Evolutionary conservation across 2,797 vertebrate species (phyloP).

Genomic region (Sardinella longiceps): DNA sequence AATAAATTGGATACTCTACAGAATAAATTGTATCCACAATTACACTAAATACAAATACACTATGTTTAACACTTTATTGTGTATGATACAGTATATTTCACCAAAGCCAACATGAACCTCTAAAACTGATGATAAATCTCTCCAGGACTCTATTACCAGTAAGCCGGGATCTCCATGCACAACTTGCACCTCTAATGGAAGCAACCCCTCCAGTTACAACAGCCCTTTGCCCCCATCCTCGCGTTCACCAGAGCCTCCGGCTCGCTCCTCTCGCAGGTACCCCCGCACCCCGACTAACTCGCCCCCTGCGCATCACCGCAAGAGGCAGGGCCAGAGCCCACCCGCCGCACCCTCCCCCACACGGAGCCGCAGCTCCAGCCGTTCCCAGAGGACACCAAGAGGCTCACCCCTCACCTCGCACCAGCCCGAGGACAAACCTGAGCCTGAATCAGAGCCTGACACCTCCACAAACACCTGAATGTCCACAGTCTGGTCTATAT

Average conservation of each 20-base stretch:
- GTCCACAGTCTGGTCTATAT: background rate
- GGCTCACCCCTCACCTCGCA: constrained; percentile 71
- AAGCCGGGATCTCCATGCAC: constrained; percentile 77
- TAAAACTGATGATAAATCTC: constrained; percentile 3
- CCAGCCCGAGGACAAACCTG: constrained; percentile 67
- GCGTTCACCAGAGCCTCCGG: constrained; percentile 70
- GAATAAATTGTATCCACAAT: no score
- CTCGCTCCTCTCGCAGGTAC: constrained; percentile 72
- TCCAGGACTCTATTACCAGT: constrained; percentile 70
- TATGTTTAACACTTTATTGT: no score
- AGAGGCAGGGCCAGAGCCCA: constrained; percentile 67
- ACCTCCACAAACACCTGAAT: constrained; percentile 50
- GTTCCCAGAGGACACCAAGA: constrained; percentile 65
- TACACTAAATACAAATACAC: no score
- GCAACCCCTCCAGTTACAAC: constrained; percentile 73
- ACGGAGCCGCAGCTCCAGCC: constrained; percentile 63
- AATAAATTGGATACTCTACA: background rate
- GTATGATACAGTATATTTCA: no score
- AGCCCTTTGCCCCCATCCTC: constrained; percentile 59
- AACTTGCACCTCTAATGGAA: constrained; percentile 71
- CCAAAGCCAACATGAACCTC: background rate
- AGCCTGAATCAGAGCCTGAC: constrained; percentile 72
- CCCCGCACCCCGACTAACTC: constrained; percentile 77
- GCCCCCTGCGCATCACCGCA: constrained; percentile 62
- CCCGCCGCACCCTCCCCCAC: constrained; percentile 68